These are phyloP conservation scores for Nannobrachium achirus DNA, from an alignment of 2,113 vertebrate genomes.

Conservation along the genomic window DNA sequence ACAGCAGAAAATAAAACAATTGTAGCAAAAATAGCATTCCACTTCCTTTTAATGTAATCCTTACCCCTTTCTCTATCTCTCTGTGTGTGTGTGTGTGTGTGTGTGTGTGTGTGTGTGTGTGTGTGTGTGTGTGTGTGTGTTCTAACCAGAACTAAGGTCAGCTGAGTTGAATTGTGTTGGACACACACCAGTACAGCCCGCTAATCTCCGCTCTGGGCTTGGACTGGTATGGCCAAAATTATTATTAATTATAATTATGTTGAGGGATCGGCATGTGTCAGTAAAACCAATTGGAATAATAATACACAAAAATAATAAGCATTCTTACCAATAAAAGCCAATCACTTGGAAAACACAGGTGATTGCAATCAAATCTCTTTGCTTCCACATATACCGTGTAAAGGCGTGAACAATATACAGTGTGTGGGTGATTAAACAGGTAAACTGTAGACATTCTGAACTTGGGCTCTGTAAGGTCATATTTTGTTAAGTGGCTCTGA, in stretches of 20 bases:
- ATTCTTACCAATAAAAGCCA: not conserved
- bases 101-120: not conserved
- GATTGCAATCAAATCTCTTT: not conserved
- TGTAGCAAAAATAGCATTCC: conserved; percentile 33
- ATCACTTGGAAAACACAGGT: not conserved
- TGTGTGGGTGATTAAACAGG: conserved; percentile 24
- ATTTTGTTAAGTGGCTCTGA: conserved; percentile 54
- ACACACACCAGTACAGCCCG: no score
- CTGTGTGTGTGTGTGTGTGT: not conserved
- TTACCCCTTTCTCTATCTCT: not conserved
- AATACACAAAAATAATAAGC: no score
- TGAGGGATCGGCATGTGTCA: not conserved
- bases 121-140: not conserved
- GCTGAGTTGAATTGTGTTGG: not conserved
- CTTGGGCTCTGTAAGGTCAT: conserved; percentile 20
- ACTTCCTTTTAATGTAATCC: conserved; percentile 35
- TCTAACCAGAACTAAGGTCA: not conserved
- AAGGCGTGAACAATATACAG: conserved; percentile 5
- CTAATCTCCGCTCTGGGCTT: not conserved
- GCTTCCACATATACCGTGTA: not conserved
- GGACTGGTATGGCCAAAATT: not conserved
- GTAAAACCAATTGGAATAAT: not conserved
- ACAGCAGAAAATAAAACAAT: conserved; percentile 40
- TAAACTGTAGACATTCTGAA: conserved; percentile 28
- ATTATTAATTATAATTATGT: no score